A percentile compares a stretch with the other conserved stretches of the same genome.
These are phyloP conservation scores for Parazoanthus atlanticus DNA, from an alignment of 92 coral and sea anemone species.

Conservation along the genomic window DNA sequence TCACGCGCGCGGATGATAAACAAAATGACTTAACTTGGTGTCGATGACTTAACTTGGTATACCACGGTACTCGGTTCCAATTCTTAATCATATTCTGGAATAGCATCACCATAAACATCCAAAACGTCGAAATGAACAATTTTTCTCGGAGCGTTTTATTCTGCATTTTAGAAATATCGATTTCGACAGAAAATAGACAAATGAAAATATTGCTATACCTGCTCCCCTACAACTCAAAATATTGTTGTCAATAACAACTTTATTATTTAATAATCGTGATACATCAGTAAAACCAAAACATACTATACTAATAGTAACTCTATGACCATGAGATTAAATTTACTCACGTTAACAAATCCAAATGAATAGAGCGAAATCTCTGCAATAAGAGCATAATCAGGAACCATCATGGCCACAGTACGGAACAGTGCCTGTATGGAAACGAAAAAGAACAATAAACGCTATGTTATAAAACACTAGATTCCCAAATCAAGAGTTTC, in stretches of 20 bases:
- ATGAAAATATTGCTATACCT: no score
- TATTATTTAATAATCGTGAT: no score
- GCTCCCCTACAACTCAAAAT: no score
- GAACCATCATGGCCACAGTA: slow-evolving; percentile 99
- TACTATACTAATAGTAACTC: neutral
- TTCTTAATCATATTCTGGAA: neutral
- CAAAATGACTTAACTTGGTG: neutral
- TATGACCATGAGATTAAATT: neutral
- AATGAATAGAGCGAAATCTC: slow-evolving; percentile 96
- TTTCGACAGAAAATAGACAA: no score
- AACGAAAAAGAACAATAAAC: neutral
- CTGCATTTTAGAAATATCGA: no score
- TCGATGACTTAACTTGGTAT: neutral
- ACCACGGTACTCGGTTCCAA: neutral
- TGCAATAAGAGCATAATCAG: slow-evolving; percentile 96
- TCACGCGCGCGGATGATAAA: neutral
- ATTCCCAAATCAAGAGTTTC: no score
- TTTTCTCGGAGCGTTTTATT: neutral
- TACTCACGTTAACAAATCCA: slow-evolving; percentile 94
- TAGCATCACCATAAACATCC: no score
- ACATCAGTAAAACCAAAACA: no score
- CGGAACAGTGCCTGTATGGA: slow-evolving; percentile 85
- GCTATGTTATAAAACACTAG: no score
- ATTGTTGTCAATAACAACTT: no score
- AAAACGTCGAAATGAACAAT: neutral